Base-by-base conservation (phyloP, 64 coral and sea anemone genomes). In the Montipora foliosa region DNA sequence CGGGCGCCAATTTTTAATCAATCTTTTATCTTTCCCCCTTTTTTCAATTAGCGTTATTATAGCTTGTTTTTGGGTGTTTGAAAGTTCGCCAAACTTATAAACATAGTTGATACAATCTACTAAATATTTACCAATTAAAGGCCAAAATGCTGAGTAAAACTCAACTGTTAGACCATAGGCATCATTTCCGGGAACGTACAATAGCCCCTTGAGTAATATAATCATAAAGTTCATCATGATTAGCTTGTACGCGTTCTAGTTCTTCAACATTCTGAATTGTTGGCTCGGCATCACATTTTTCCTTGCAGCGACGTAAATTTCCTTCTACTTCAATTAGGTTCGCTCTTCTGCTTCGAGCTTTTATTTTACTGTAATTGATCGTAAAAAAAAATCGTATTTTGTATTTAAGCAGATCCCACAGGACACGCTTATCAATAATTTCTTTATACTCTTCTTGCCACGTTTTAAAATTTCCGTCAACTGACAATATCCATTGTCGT, bases 161-260 rank as follows among this genome's bases (percentile, higher is more conserved):
- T 24, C 22, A 24, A 24, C 22, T 24, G 22, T 24, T 24, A 24
- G 22, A 24, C 22, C 22, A 24, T 24, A 24, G 22, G 22, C 22
- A 24, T 24, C 22, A 24, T 24, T 24, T 24, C 47, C 82, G 50
- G 3, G 91, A 93, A 37, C 82, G 72, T 51, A 93, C 48, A 69
- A 80, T 68, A 3, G 52, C 11, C 4, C 92, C 92, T 73, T 80
- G 44, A 9, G 86, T 75, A 76, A 89, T 94, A 24, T 89, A 81
- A 20, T 88, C 84, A 19, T 89, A 89, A 3, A 60, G 3, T 16
- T 49, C 13, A 71, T 94, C 92, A 52, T 94, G 89, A 14, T 94
- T 73, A 4, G 47, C n/a, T 93, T 92, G 15, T 4, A 50, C 3
- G 5, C 4, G n/a, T 72, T 94, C 80, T 21, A 86, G 44, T 14